Evolutionary conservation across 2,888 invertebrate species (phyloP).

Genomic region (Kryphioiulus occultus): DNA sequence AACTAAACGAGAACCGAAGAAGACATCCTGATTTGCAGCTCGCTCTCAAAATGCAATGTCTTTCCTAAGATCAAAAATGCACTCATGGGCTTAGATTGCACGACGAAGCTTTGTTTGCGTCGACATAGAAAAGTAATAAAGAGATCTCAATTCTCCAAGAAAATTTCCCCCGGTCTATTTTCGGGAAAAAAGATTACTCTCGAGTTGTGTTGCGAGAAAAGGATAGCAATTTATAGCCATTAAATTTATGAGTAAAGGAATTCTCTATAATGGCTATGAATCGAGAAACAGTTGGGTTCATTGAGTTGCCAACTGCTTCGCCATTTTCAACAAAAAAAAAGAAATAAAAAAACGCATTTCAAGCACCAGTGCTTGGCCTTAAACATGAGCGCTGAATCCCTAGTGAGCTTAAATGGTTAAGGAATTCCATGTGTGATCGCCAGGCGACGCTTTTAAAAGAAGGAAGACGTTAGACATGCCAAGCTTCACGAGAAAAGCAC

Average conservation of each 20-base stretch:
- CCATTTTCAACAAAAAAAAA: neutral
- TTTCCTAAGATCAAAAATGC: neutral
- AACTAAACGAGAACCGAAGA: neutral
- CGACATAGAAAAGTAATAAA: constrained; percentile 5
- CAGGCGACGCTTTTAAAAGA: too few relatives aligned
- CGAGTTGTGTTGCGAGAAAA: constrained; percentile 5
- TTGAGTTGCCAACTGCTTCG: constrained; percentile 5
- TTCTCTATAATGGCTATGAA: neutral
- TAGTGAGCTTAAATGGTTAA: neutral
- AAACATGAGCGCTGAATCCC: neutral
- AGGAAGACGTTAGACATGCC: too few relatives aligned
- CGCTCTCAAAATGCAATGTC: neutral
- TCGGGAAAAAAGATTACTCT: neutral
- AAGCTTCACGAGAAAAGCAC: too few relatives aligned
- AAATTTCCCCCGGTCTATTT: constrained; percentile 5
- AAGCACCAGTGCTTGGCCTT: neutral
- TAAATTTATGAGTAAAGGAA: neutral
- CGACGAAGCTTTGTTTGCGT: neutral
- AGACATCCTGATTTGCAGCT: neutral
- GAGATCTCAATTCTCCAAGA: neutral
- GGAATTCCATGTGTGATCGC: too few relatives aligned
- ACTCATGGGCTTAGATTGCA: neutral
- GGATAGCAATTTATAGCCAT: constrained; percentile 5
- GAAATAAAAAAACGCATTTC: neutral
- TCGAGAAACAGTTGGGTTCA: neutral